Evolutionary conservation across 1,140 invertebrate genomes (phyloP).

Genomic region (Centruroides vittatus): DNA sequence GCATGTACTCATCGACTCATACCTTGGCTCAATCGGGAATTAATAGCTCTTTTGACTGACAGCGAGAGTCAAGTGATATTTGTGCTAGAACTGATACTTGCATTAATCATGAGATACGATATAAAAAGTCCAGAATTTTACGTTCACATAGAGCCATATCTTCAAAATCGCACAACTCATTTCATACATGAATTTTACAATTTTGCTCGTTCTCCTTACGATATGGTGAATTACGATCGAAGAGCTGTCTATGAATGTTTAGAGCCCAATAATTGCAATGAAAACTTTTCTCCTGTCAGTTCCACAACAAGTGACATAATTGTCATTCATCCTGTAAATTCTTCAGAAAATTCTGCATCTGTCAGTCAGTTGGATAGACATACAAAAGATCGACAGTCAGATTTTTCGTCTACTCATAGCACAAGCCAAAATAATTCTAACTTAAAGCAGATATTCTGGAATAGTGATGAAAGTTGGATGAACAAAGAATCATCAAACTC

Average conservation of each 20-base stretch:
- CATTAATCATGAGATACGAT: slow-evolving; percentile 46
- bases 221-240: slow-evolving; percentile 49
- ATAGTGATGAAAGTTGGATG: background rate
- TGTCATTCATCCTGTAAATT: background rate
- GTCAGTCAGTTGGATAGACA: too few relatives aligned
- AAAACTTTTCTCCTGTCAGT: background rate
- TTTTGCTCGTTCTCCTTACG: slow-evolving; percentile 70
- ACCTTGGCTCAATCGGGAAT: slow-evolving; percentile 75
- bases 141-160: slow-evolving; percentile 30
- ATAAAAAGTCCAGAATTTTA: slow-evolving; percentile 60
- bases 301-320: slow-evolving; percentile 4
- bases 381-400: too few relatives aligned
- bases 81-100: slow-evolving; percentile 50
- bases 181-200: slow-evolving; percentile 79
- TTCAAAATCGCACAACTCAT: slow-evolving; percentile 37
- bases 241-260: slow-evolving; percentile 26
- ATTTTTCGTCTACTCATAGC: too few relatives aligned
- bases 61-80: slow-evolving; percentile 40
- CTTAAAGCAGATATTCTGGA: background rate
- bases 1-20: slow-evolving; percentile 60
- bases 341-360: too few relatives aligned
- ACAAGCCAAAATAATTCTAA: background rate
- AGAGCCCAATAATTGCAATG: slow-evolving; percentile 4
- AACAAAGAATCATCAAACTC: background rate
- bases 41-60: slow-evolving; percentile 47